Conservation (phyloP, 2,113 vertebrate species). For the Eublepharis macularius region DNA sequence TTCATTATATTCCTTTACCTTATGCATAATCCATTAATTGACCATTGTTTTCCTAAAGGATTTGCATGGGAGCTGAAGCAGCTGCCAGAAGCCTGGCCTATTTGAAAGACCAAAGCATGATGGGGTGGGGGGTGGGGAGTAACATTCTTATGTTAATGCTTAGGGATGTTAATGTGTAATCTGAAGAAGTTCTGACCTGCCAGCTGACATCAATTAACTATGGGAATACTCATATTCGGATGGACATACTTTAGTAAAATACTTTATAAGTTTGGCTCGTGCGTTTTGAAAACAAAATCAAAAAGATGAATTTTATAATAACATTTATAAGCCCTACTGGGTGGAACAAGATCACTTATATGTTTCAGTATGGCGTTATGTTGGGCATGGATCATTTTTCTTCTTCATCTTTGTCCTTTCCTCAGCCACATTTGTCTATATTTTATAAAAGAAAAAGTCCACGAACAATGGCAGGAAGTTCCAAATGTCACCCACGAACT, state of each 20-base stretch:
- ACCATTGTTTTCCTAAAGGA: background rate
- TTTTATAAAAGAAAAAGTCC: no score
- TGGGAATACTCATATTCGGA: background rate
- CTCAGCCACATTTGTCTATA: background rate
- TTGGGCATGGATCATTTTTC: background rate
- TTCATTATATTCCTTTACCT: slow-evolving; percentile 23
- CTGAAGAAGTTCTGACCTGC: slow-evolving; percentile 8
- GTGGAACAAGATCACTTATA: background rate
- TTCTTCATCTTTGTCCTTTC: background rate
- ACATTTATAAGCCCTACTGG: background rate
- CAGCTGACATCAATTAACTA: background rate
- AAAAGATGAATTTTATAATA: background rate
- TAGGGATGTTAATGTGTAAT: background rate
- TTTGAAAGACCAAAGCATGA: background rate
- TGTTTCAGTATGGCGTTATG: background rate
- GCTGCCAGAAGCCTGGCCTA: slow-evolving; percentile 5
- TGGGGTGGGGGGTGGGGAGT: background rate
- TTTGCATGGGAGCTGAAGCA: background rate
- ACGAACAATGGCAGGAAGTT: no score
- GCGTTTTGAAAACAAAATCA: background rate
- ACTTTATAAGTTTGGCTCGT: background rate
- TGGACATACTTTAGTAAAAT: slow-evolving; percentile 15
- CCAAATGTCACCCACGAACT: no score
- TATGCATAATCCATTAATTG: slow-evolving; percentile 23
- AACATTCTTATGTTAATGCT: background rate